Conservation (phyloP, 2,888 invertebrate species). For the Vesta saturnalis region DNA sequence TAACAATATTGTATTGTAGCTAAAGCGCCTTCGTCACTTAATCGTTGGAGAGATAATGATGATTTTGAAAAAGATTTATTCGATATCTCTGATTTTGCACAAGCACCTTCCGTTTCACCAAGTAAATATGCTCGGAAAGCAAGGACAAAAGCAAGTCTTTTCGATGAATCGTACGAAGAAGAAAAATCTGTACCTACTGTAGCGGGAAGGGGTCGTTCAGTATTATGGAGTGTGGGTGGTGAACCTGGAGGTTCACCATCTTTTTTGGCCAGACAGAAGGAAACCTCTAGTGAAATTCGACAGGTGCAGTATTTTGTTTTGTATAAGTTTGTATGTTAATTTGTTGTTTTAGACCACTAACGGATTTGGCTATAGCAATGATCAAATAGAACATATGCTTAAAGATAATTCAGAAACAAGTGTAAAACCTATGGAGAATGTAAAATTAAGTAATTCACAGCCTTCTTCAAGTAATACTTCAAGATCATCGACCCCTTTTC, state of each 20-base stretch:
- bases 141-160: not conserved
- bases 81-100: not conserved
- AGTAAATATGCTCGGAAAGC: not conserved
- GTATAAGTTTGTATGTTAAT: not conserved
- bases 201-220: not conserved
- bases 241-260: not conserved
- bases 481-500: not conserved
- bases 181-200: not conserved
- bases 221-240: not conserved
- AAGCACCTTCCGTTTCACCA: not conserved
- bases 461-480: not conserved
- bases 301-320: not conserved
- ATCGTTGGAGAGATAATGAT: not conserved
- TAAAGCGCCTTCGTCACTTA: not conserved
- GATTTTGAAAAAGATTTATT: slow-evolving; percentile 6
- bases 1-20: too few species aligned
- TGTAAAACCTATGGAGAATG: not conserved
- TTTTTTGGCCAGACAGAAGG: not conserved
- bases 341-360: not conserved
- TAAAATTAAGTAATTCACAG: too few species aligned
- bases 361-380: slow-evolving; percentile 6
- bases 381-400: slow-evolving; percentile 7
- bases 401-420: not conserved
- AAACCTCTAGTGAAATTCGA: not conserved
- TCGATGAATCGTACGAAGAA: not conserved